These are phyloP conservation scores for Barypeithes pellucidus DNA, from an alignment of 2,888 invertebrate genomes.

Conservation along the genomic window DNA sequence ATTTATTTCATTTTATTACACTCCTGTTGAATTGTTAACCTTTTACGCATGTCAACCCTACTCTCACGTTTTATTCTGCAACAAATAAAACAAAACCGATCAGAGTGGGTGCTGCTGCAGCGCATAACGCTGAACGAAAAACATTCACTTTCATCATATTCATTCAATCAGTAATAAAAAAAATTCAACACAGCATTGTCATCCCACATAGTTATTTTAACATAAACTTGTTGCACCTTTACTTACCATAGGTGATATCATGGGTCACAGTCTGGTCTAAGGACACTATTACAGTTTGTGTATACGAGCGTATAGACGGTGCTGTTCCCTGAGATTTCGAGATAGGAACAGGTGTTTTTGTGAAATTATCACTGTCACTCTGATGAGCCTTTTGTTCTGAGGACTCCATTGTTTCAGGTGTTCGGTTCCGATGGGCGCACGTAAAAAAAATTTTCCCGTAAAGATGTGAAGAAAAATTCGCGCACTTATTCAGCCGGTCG, in stretches of 20 bases:
- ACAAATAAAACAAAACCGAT: constrained; percentile 2
- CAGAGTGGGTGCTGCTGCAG: neutral
- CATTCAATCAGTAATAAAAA: constrained; percentile 9
- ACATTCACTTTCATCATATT: neutral
- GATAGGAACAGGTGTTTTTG: constrained; percentile 68
- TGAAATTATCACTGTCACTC: constrained; percentile 64
- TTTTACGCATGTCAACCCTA: neutral
- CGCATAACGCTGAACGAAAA: neutral
- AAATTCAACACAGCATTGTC: neutral
- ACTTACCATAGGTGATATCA: constrained; percentile 74
- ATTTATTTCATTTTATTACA: too few relatives aligned
- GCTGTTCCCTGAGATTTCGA: constrained; percentile 67
- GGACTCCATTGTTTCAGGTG: constrained; percentile 56
- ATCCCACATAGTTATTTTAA: constrained; percentile 32
- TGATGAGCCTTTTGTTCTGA: constrained; percentile 50
- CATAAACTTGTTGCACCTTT: constrained; percentile 50
- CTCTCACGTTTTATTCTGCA: neutral
- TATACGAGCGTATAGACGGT: constrained; percentile 69
- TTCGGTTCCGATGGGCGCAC: neutral
- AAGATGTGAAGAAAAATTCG: constrained; percentile 15
- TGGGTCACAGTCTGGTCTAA: constrained; percentile 73
- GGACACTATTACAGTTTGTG: constrained; percentile 69
- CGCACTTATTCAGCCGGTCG: constrained; percentile 33
- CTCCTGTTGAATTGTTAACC: too few relatives aligned
- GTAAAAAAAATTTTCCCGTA: constrained; percentile 2